Evolutionary conservation across 2,113 vertebrate species (phyloP), one percentile per base, ranked within the genome.

Genomic region (Nematolebias whitei): DNA sequence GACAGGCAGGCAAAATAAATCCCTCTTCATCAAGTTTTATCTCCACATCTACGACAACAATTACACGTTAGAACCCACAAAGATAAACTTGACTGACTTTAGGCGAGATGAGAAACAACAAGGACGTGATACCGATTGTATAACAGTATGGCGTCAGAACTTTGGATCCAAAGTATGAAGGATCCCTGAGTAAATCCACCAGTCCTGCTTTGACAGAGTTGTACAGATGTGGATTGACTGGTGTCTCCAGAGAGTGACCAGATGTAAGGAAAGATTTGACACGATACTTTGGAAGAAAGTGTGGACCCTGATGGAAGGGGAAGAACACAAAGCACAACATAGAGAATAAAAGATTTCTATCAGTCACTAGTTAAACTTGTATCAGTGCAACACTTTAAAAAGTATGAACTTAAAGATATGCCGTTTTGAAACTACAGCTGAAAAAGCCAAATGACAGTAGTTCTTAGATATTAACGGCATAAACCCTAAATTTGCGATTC

Each of bases 21-120:
- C 95, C 96, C 20, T 94, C 93, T 88, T 95, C 92, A 53, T 98
- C 94, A 57, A 99, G 84, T 84, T 97, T 98, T 80, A 99, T 94
- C 84, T 97, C 96, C 74, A 96, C 93, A 87, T 99, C 96, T 99
- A 71, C 29, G 63, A 61, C 3, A 71, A 57, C 22, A 55, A 20
- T 12, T 10, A 38, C 29, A 22, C 2, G n/a, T 38, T 39, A 55
- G 6, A 18, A 5, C 3, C n/a, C 16, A 14, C 16, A 2, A 53
- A 18, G 50, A 53, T 32, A 4, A 35, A n/a, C 26, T n/a, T 53
- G 23, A n/a, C 15, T n/a, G 12, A 53, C 16, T 2, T 5, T n/a
- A 10, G 3, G n/a, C 2, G 10, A 12, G 12, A 12, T 23, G 6
- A 23, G 13, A 26, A 51, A 26, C 13, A 51, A 20, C 4, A 60